phyloP scores from a whole-genome alignment of 2,113 vertebrate species.

The Neolamprologus devosi region DNA sequence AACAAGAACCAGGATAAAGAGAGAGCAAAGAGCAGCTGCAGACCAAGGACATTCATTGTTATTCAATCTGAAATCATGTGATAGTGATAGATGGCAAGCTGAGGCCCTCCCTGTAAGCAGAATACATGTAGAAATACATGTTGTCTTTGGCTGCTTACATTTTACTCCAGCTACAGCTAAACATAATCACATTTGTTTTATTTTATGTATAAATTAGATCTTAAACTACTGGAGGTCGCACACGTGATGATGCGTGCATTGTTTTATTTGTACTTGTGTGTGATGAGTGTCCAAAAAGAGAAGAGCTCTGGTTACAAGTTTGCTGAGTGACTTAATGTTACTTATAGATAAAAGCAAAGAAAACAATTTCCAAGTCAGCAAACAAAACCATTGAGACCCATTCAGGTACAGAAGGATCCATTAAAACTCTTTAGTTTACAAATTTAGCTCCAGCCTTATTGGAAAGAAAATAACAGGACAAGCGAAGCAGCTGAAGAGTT shows the following conservation, averaged over 20 bases:
- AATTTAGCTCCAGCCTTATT: neutral
- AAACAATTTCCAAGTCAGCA: neutral
- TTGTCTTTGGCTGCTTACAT: neutral
- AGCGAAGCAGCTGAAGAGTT: neutral
- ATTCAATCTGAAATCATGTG: neutral
- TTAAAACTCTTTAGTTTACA: neutral
- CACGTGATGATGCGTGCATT: neutral
- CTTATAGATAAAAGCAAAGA: neutral
- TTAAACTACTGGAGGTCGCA: neutral
- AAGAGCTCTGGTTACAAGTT: neutral
- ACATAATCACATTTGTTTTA: neutral
- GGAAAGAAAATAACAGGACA: neutral
- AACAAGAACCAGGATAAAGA: neutral
- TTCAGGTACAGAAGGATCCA: neutral
- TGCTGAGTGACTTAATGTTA: neutral
- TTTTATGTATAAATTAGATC: neutral
- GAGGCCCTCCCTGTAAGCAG: neutral
- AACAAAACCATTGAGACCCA: neutral
- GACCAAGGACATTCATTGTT: neutral
- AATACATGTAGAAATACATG: neutral
- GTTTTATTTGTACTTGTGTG: neutral
- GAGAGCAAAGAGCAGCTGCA: neutral
- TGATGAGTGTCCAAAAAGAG: neutral
- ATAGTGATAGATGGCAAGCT: neutral
- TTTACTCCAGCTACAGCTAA: neutral